These are phyloP conservation scores for Pterocles burchelli DNA, from an alignment of 2,113 vertebrate genomes.

Conservation along the genomic window DNA sequence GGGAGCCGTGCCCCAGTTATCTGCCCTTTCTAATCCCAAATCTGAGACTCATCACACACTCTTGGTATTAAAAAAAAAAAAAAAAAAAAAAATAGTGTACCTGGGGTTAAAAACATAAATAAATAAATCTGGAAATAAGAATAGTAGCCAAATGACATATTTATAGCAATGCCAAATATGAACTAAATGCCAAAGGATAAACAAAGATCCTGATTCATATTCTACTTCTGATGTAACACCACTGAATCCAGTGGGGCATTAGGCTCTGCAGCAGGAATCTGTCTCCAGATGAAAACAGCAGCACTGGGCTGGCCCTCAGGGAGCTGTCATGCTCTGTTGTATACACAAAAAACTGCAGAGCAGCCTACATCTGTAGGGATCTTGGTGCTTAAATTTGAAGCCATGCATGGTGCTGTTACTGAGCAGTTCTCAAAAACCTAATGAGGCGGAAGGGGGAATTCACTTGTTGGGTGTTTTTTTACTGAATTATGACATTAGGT, in stretches of 20 bases:
- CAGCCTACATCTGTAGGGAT: neutral
- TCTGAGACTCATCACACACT: neutral
- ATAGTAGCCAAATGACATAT: neutral
- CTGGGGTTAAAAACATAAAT: neutral
- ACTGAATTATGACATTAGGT: neutral
- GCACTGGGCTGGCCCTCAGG: neutral
- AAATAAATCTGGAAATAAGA: neutral
- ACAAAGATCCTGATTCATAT: neutral
- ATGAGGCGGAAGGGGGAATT: neutral
- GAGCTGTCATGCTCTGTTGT: neutral
- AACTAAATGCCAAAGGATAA: neutral
- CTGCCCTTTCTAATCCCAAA: neutral
- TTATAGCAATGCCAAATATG: constrained; percentile 32
- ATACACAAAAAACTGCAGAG: neutral
- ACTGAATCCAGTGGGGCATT: neutral
- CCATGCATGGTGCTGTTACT: neutral
- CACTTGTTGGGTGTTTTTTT: neutral
- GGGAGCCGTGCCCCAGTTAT: neutral
- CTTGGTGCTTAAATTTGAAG: neutral
- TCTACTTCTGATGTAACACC: constrained; percentile 5
- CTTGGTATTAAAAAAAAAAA: neutral
- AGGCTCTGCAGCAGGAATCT: neutral
- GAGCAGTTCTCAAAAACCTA: neutral
- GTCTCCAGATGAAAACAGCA: neutral
- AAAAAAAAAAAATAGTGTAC: neutral